Conservation (phyloP, 2,888 invertebrate genomes). For the Ochlodes sylvanus region DNA sequence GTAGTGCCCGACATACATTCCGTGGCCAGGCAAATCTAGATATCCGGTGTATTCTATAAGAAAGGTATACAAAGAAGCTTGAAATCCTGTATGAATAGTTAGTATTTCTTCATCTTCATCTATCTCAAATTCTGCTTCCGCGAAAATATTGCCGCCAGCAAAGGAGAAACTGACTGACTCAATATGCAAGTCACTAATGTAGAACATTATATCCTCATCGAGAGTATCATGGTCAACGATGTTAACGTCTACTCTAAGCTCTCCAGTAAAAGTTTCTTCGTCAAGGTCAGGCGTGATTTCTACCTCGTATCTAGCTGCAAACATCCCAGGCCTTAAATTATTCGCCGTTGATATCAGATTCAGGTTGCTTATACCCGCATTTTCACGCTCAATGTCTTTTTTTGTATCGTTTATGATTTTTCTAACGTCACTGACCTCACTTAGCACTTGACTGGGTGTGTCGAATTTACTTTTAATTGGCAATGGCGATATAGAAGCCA, state of each 20-base stretch:
- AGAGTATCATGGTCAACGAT: conserved; percentile 49
- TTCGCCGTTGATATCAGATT: conserved; percentile 41
- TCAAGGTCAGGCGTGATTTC: conserved; percentile 52
- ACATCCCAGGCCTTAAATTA: conserved; percentile 61
- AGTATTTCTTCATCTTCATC: conserved; percentile 54
- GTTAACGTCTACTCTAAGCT: conserved; percentile 49
- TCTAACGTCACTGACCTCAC: conserved; percentile 25
- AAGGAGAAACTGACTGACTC: conserved; percentile 52
- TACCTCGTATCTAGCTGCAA: conserved; percentile 52
- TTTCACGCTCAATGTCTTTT: background rate
- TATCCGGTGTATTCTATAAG: conserved; percentile 57
- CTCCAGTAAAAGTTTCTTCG: conserved; percentile 55
- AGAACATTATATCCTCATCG: conserved; percentile 55
- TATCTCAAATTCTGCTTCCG: conserved; percentile 44
- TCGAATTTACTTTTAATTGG: conserved; percentile 47
- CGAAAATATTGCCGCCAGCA: conserved; percentile 46
- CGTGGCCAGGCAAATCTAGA: conserved; percentile 49
- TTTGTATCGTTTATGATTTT: conserved; percentile 25
- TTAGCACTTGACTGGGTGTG: conserved; percentile 11
- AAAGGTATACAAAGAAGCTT: conserved; percentile 52
- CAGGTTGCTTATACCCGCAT: background rate
- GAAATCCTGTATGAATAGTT: conserved; percentile 51
- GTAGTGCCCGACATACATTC: conserved; percentile 55
- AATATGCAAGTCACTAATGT: conserved; percentile 53
- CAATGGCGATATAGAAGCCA: conserved; percentile 45